Conservation (phyloP, 2,113 vertebrate genomes). For the Boleophthalmus pectinirostris region DNA sequence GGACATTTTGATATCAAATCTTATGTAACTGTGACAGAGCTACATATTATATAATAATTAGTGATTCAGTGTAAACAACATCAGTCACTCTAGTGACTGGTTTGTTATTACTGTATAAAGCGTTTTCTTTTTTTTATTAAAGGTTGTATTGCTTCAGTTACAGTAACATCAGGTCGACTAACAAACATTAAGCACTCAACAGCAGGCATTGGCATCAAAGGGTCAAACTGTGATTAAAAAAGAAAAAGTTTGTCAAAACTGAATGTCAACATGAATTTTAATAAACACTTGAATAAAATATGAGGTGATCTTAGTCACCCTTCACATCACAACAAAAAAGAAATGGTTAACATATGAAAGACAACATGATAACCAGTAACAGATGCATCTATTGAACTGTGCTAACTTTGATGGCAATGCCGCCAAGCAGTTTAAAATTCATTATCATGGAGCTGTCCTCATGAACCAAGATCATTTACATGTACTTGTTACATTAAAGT, state of each 20-base stretch:
- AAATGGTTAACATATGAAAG: slow-evolving; percentile 2
- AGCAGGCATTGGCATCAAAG: neutral
- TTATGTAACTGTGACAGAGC: too few species aligned
- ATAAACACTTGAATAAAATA: slow-evolving; percentile 16
- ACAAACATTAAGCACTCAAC: neutral
- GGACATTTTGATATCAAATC: neutral
- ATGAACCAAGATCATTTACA: neutral
- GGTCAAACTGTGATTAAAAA: neutral
- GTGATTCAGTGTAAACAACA: neutral
- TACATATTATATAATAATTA: neutral
- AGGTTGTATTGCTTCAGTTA: neutral
- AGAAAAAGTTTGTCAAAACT: neutral
- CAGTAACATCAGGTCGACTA: neutral
- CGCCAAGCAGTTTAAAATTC: neutral
- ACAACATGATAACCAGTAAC: slow-evolving; percentile 10
- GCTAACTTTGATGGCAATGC: neutral
- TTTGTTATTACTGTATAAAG: neutral
- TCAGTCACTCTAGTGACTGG: neutral
- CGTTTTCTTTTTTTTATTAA: neutral
- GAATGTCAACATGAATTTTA: slow-evolving; percentile 9
- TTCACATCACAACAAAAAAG: slow-evolving; percentile 23
- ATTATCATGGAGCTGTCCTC: neutral
- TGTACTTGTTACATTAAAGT: slow-evolving; percentile 9
- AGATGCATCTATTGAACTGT: neutral
- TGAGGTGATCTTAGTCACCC: slow-evolving; percentile 13